Evolutionary conservation across 2,888 invertebrate species (phyloP).

Genomic region (Calameuta filiformis): DNA sequence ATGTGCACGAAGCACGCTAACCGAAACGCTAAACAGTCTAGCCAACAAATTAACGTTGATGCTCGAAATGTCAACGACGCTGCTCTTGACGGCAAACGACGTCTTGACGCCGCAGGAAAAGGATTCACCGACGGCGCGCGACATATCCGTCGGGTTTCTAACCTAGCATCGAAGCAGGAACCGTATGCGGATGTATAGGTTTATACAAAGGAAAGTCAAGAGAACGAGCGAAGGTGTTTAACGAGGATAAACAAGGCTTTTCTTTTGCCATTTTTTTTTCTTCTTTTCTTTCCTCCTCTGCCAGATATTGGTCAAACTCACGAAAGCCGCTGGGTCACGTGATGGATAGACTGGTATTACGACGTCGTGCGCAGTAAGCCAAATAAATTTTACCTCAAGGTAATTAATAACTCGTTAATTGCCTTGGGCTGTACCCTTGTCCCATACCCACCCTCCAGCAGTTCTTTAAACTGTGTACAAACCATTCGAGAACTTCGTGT

Average conservation of each 20-base stretch:
- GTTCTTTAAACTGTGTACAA: background rate
- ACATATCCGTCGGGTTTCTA: background rate
- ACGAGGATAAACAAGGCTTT: background rate
- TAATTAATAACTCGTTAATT: background rate
- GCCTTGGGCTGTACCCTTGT: background rate
- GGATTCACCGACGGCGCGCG: background rate
- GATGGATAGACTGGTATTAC: background rate
- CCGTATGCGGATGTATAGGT: background rate
- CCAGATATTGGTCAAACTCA: background rate
- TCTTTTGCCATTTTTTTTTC: background rate
- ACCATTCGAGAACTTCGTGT: background rate
- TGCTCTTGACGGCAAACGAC: background rate
- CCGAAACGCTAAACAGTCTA: constrained; percentile 39
- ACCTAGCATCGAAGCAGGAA: background rate
- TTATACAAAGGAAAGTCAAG: background rate
- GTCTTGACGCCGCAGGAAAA: background rate
- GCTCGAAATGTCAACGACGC: constrained; percentile 41
- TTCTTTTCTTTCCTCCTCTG: background rate
- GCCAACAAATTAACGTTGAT: constrained; percentile 54
- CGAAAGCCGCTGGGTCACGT: background rate
- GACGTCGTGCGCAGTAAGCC: background rate
- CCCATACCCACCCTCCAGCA: background rate
- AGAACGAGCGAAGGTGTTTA: background rate
- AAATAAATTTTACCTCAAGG: background rate
- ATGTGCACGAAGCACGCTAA: constrained; percentile 45